phyloP scores from a whole-genome alignment of 2,113 vertebrate genomes.

The Alligator sinensis region DNA sequence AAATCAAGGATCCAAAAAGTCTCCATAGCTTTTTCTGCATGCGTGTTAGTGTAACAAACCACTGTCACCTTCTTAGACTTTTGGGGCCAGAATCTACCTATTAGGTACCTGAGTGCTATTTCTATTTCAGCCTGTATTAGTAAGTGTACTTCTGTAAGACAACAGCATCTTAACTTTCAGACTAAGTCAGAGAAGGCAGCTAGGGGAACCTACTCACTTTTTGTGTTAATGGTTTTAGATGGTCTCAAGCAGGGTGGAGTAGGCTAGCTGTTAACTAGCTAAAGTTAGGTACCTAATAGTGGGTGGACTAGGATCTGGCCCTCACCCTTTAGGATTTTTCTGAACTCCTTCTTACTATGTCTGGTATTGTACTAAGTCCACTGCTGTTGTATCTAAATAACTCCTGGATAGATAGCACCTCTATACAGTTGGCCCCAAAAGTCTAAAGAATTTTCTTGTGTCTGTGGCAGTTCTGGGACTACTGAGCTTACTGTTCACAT shows the following conservation, averaged over 20 bases:
- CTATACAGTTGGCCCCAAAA: neutral
- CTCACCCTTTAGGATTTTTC: neutral
- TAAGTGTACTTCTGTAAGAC: no score
- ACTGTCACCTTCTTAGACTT: neutral
- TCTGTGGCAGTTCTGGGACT: neutral
- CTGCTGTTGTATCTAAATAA: neutral
- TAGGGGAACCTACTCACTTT: no score
- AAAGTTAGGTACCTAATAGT: no score
- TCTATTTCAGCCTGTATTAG: no score
- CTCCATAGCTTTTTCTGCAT: neutral
- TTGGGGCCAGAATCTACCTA: fast-evolving
- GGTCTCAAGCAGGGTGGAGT: no score
- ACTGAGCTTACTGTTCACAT: neutral
- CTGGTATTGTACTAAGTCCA: neutral
- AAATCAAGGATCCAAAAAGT: neutral
- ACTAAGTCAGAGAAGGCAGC: no score
- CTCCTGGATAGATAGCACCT: neutral
- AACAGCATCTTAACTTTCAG: no score
- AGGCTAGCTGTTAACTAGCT: no score
- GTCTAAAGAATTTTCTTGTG: neutral
- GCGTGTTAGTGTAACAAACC: fast-evolving
- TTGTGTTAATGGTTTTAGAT: no score
- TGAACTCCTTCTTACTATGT: neutral
- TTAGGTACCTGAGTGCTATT: fast-evolving
- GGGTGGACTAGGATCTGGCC: no score